Conservation (phyloP, 1,140 invertebrate species). For the Akabosia matsudoensis region DNA sequence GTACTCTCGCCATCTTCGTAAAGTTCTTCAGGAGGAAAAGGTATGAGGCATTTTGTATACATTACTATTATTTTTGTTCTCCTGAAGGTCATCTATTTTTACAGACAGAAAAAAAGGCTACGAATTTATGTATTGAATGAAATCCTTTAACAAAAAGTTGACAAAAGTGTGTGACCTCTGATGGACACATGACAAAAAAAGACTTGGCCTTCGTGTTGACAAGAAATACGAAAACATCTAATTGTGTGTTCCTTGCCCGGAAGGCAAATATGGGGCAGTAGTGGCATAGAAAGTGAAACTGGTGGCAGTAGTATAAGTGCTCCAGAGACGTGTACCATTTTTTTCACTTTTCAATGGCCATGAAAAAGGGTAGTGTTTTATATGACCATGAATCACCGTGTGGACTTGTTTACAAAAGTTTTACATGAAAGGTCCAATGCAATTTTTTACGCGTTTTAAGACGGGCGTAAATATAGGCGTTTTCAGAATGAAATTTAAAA, state of each 20-base stretch:
- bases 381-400: not conserved
- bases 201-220: not conserved
- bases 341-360: conserved; percentile 1
- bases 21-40: conserved; percentile 38
- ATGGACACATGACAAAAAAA: not conserved
- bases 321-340: conserved; percentile 10
- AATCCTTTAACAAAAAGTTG: not conserved
- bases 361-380: not conserved
- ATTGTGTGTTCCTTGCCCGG: no score
- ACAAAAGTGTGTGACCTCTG: not conserved
- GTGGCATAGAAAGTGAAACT: conserved; percentile 20
- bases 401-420: no score
- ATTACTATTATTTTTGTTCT: not conserved
- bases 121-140: not conserved
- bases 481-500: no score
- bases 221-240: not conserved
- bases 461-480: no score
- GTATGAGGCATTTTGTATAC: conserved; percentile 1
- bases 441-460: no score
- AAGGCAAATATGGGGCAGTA: not conserved
- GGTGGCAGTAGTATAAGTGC: no score
- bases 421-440: no score
- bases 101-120: no score
- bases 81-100: not conserved
- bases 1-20: conserved; percentile 35